Evolutionary conservation across 2,888 invertebrate species (phyloP).

Genomic region (Conops quadrifasciatus): DNA sequence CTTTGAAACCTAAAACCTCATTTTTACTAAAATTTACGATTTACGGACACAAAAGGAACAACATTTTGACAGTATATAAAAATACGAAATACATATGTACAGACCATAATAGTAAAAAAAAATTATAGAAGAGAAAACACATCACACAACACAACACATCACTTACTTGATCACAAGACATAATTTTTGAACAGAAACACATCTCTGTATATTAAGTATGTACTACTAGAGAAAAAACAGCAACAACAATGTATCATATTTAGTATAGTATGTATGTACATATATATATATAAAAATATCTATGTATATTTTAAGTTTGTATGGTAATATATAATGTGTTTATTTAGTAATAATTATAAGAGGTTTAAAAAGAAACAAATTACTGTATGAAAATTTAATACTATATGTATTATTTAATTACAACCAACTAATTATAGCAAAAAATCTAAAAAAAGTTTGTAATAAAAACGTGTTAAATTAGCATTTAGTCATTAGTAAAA

Average conservation of each 20-base stretch:
- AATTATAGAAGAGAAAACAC: too few species aligned
- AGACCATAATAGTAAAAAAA: too few species aligned
- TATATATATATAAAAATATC: not conserved
- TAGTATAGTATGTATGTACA: slow-evolving; percentile 12
- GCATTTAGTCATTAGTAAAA: slow-evolving; percentile 28
- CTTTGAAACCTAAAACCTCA: too few species aligned
- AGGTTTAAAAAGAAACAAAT: slow-evolving; percentile 16
- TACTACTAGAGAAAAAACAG: not conserved
- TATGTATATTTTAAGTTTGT: slow-evolving; percentile 7
- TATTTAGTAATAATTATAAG: slow-evolving; percentile 19
- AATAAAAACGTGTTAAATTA: slow-evolving; percentile 11
- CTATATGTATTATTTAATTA: slow-evolving; percentile 25
- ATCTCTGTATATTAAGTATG: too few species aligned
- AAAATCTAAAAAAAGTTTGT: slow-evolving; percentile 31
- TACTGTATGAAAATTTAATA: slow-evolving; percentile 4
- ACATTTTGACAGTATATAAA: not conserved
- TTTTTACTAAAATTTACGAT: too few species aligned
- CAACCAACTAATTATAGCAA: slow-evolving; percentile 9
- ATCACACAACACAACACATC: not conserved
- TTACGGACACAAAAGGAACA: not conserved
- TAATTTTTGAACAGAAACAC: not conserved
- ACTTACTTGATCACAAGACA: slow-evolving; percentile 22
- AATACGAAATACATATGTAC: not conserved
- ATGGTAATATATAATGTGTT: not conserved
- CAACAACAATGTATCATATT: slow-evolving; percentile 25